Conservation (phyloP, 2,113 vertebrate species). For the Hippocampus barbouri region DNA sequence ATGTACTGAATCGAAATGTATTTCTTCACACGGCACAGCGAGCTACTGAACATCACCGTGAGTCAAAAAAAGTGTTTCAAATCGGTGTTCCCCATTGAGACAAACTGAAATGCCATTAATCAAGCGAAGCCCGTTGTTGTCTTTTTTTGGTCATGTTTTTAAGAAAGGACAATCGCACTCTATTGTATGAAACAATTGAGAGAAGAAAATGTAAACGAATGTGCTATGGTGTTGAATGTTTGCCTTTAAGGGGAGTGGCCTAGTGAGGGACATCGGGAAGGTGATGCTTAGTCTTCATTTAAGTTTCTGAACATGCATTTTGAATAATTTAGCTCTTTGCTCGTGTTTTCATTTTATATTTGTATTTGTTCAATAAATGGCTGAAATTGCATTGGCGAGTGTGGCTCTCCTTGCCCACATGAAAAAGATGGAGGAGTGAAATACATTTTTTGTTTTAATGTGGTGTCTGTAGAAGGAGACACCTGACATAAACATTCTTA, state of each 20-base stretch:
- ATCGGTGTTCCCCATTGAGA: neutral
- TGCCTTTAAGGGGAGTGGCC: neutral
- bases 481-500: too few species aligned
- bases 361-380: neutral
- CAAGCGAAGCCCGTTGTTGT: neutral
- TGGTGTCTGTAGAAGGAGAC: too few species aligned
- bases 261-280: neutral
- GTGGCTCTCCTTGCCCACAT: too few species aligned
- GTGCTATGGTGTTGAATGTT: neutral
- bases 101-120: neutral
- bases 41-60: neutral
- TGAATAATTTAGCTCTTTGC: neutral
- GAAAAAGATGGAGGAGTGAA: too few species aligned
- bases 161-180: neutral
- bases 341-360: neutral
- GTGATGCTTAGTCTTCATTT: neutral
- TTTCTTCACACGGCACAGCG: neutral
- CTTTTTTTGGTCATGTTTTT: neutral
- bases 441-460: too few species aligned
- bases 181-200: neutral
- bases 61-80: neutral
- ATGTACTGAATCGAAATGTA: constrained; percentile 80
- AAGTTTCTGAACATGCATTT: neutral
- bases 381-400: neutral
- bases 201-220: too few species aligned